Evolutionary conservation across 2,113 vertebrate species (phyloP), one percentile per base, ranked within the genome.

Genomic region (Felis chaus): DNA sequence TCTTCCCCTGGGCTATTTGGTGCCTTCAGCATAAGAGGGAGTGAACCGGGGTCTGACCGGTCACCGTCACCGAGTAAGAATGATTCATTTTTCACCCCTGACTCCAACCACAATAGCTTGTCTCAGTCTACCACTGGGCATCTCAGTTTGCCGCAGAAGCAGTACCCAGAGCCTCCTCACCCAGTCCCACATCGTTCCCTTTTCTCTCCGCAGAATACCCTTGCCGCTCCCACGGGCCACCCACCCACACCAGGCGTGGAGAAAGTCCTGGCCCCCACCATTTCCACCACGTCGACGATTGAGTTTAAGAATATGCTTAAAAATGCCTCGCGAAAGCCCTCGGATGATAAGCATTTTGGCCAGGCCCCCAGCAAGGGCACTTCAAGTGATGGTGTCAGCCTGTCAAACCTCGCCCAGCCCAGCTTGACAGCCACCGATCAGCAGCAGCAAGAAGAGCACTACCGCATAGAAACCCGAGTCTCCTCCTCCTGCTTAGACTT

Each of bases 391-490:
- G 98, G 97, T 11, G 96, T 93, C 14, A 3, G 89, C 13, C 89
- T 98, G 1, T 15, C 98, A 3, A 57, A 81, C 36, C 98, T 98
- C 9, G 3, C 96, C 23, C 97, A 98, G n/a, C 79, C 98, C 7
- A 98, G 96, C 23, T 27, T 97, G 1, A 19, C 92, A 0, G 92
- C 98, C 25, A 76, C 96, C 0, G 99, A 98, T 0, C 95, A 94
- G 5, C 91, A 96, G 2, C 98, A 97, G 0, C 97, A 94, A 0
- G 99, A 99, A 74, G 99, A 99, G 97, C 99, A 99, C 94, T 99
- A 99, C 97, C 99, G 99, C 57, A 99, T 99, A 27, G 99, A 99
- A 98, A 99, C 99, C 1, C 98, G 99, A 0, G 99, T 99, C 76
- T 99, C 99, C 0, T 99, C 99, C 0, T 99, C 99, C 65, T 98